phyloP scores from a whole-genome alignment of 2,113 vertebrate genomes.

The Panthera leo region DNA sequence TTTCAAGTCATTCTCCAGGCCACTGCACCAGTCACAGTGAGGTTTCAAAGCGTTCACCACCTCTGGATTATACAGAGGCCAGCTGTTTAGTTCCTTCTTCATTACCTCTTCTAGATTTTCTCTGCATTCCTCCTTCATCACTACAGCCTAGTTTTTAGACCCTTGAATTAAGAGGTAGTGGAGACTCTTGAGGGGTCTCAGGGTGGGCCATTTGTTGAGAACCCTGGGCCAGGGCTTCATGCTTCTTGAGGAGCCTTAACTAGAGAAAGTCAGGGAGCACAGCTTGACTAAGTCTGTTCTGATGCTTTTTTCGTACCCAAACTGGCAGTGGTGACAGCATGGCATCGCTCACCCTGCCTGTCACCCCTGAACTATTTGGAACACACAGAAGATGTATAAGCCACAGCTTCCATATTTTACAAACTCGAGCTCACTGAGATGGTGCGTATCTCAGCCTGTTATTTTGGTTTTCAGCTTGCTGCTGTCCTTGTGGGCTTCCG shows the following conservation, averaged over 20 bases:
- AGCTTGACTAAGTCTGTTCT: not conserved
- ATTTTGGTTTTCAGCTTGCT: not conserved
- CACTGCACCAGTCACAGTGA: not conserved
- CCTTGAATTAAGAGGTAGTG: not conserved
- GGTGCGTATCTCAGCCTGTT: not conserved
- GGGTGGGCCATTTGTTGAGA: not conserved
- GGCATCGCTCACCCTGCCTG: no score
- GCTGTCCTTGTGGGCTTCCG: fast-evolving
- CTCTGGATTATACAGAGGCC: not conserved
- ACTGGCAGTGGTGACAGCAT: not conserved
- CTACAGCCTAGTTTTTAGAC: not conserved
- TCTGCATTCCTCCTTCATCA: not conserved
- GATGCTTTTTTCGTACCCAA: not conserved
- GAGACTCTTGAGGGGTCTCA: not conserved
- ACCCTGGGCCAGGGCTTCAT: not conserved
- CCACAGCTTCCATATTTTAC: not conserved
- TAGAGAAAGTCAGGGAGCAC: not conserved
- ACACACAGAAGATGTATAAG: no score
- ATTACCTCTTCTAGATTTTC: not conserved
- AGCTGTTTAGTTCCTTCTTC: not conserved
- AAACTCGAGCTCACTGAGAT: fast-evolving
- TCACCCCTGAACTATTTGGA: not conserved
- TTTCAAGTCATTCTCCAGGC: not conserved
- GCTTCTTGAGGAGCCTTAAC: not conserved
- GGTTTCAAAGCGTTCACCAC: not conserved